These are phyloP conservation scores for Chascanopsetta lugubris DNA, from an alignment of 2,113 vertebrate species.

Conservation along the genomic window DNA sequence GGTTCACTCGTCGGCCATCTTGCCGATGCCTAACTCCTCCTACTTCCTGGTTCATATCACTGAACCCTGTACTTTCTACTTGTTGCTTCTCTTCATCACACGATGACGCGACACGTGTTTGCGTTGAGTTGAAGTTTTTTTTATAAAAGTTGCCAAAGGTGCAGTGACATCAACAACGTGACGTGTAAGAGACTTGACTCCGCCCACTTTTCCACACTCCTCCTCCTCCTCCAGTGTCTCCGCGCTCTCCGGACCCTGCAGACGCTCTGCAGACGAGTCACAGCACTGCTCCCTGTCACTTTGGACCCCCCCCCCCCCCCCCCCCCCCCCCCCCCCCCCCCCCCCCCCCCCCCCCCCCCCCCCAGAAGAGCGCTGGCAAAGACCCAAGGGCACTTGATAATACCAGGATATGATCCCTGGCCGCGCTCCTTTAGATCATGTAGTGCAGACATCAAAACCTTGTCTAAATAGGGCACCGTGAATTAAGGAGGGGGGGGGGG, in stretches of 20 bases:
- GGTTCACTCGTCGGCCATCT: no score
- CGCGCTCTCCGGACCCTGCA: conserved; percentile 46
- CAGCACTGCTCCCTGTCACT: conserved; percentile 60
- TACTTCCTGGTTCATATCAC: no score
- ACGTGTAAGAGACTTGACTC: no score
- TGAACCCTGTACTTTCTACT: no score
- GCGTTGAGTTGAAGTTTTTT: no score
- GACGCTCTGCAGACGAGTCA: conserved; percentile 49
- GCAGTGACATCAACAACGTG: no score
- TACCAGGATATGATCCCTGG: conserved; percentile 70
- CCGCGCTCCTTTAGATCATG: conserved; percentile 57
- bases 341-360: conserved; percentile 16
- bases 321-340: no score
- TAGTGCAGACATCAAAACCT: conserved; percentile 60
- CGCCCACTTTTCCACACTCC: no score
- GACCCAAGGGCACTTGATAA: conserved; percentile 68
- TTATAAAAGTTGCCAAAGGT: no score
- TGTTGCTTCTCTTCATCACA: no score
- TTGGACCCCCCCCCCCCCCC: conserved; percentile 72
- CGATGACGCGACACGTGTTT: no score
- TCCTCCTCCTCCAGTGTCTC: conserved; percentile 1
- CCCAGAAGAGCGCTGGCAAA: conserved; percentile 60
- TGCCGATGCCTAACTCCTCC: no score
- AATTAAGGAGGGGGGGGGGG: conserved; percentile 50
- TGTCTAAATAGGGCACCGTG: conserved; percentile 61